Conservation (phyloP, 2,113 vertebrate genomes). For the Strix uralensis region DNA sequence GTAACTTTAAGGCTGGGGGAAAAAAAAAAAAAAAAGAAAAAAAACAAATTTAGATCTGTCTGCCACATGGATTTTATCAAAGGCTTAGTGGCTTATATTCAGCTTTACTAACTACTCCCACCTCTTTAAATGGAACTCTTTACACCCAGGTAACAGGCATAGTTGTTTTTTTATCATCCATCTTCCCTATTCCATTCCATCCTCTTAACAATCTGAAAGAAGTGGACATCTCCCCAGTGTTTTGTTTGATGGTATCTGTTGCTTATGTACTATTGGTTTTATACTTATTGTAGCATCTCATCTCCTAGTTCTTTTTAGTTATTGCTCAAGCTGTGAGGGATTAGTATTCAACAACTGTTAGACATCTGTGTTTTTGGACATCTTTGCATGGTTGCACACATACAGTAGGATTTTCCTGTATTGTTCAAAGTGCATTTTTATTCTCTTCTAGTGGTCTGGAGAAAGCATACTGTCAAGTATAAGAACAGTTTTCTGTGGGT, state of each 20-base stretch:
- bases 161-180: not conserved
- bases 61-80: not conserved
- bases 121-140: not conserved
- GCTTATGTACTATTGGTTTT: not conserved
- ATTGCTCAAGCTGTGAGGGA: not conserved
- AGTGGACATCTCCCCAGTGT: not conserved
- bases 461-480: not conserved
- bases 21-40: too few relatives aligned
- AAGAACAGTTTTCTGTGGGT: not conserved
- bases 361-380: not conserved
- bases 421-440: not conserved
- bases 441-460: not conserved
- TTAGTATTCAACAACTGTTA: not conserved
- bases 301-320: not conserved
- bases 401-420: not conserved
- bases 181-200: not conserved
- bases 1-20: not conserved
- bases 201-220: not conserved
- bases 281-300: not conserved
- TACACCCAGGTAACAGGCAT: not conserved
- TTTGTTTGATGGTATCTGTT: not conserved
- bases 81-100: not conserved
- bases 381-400: not conserved
- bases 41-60: not conserved
- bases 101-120: not conserved